Evolutionary conservation across 2,888 invertebrate species (phyloP), one percentile per base, ranked within the genome.

Genomic region (Ceraclea dissimilis): DNA sequence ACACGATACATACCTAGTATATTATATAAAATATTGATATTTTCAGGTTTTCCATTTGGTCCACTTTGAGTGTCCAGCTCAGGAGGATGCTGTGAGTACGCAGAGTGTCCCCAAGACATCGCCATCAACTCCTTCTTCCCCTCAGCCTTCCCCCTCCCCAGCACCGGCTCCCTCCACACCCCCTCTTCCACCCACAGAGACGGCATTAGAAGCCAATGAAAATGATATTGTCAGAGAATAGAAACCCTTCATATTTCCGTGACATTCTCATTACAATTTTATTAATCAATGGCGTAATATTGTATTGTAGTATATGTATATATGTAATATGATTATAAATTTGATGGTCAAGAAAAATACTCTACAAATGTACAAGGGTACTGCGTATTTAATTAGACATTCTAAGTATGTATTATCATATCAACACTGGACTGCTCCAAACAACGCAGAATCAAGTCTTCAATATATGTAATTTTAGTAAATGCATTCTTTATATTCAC

Each of bases 61-160:
- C 53, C 98, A 98, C 76, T 88, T 98, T 72, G 98, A 98, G 76
- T 94, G 94, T 66, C 97, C 98, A 5, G 87, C 91, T 26, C 87
- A 86, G 64, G 73, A 73, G 64, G 76, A 76, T 10, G 48, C 52
- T n/a, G n/a, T 54, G 2, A 16, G 46, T 10, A 26, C 31, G 11
- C 44, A 20, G 17, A 59, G 75, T 10, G 44, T 48, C 44, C 34
- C 49, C 5, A 33, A 51, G 47, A 43, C 18, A 19, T 22, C 51
- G 8, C 34, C 49, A 10, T 39, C 49, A 39, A 39, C 22, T 13
- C 52, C 51, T 2, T 46, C 57, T 43, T 51, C 52, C n/a, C 52
- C 62, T 4, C 33, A 48, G 64, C 63, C 57, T 57, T 66, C 31
- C 67, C 66, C 61, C 66, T 67, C 62, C 67, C 67, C 56, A 8